Percentiles rank a stretch among this genome's conserved stretches.
These are phyloP conservation scores for Xiphophorus birchmanni DNA, from an alignment of 2,797 vertebrate species.

Conservation along the genomic window DNA sequence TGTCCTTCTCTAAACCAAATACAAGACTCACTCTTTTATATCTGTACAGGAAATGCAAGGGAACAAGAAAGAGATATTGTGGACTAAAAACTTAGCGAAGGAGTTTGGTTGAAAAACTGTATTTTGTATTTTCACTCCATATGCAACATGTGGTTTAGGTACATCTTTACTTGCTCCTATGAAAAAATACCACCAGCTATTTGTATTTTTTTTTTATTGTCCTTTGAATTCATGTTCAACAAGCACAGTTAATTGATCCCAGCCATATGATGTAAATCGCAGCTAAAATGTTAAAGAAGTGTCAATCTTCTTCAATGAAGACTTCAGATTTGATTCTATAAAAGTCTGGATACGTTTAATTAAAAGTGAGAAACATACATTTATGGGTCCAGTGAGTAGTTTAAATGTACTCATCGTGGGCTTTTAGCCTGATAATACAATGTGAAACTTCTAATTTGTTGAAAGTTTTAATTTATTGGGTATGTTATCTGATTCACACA, in stretches of 20 bases:
- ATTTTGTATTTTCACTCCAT: not conserved
- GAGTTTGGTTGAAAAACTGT: not conserved
- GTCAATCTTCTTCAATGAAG: not conserved
- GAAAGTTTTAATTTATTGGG: not conserved
- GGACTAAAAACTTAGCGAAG: not conserved
- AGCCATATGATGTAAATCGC: not conserved
- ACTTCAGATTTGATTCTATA: slow-evolving; percentile 16
- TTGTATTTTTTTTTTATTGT: not conserved
- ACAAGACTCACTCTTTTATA: not conserved
- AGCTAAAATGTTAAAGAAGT: not conserved
- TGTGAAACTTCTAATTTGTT: not conserved
- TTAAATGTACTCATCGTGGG: not conserved
- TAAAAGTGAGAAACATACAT: not conserved
- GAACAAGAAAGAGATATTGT: not conserved
- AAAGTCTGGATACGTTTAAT: not conserved
- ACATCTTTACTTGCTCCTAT: not conserved
- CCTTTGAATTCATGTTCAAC: not conserved
- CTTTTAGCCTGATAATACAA: not conserved
- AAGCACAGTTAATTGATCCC: not conserved
- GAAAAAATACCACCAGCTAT: not conserved
- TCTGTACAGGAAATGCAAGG: no score
- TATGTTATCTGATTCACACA: not conserved
- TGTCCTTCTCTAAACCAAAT: not conserved
- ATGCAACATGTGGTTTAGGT: not conserved
- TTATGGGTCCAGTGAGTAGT: not conserved